These are phyloP conservation scores for Malthinus flaveolus DNA, from an alignment of 2,888 invertebrate species.

Conservation along the genomic window DNA sequence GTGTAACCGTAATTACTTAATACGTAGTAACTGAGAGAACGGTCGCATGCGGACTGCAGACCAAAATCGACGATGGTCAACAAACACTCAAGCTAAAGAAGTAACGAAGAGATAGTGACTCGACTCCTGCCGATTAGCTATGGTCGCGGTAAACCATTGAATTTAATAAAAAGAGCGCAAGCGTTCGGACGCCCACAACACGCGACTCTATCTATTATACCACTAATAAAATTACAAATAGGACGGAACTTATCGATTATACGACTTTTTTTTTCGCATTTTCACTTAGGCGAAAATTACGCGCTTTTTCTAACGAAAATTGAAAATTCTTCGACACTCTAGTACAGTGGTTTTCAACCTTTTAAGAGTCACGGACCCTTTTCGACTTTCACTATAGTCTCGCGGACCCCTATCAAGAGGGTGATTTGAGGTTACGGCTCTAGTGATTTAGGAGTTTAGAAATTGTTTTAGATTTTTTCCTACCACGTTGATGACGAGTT, in stretches of 20 bases:
- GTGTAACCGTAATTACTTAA: slow-evolving; percentile 42
- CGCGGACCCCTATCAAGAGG: no score
- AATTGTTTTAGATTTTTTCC: no score
- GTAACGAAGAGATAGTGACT: slow-evolving; percentile 39
- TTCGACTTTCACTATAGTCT: no score
- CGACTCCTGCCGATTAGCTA: slow-evolving; percentile 40
- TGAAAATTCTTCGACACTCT: no score
- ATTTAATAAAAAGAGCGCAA: slow-evolving; percentile 41
- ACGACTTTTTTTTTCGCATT: background rate
- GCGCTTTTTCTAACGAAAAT: background rate
- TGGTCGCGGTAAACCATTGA: slow-evolving; percentile 32
- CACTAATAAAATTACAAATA: slow-evolving; percentile 34
- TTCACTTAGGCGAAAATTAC: no score
- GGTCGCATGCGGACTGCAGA: slow-evolving; percentile 50
- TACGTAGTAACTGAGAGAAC: slow-evolving; percentile 47
- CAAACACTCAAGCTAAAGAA: slow-evolving; percentile 34
- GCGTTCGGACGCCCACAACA: slow-evolving; percentile 51
- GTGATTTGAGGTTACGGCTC: no score
- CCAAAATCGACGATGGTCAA: slow-evolving; percentile 26
- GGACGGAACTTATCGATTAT: slow-evolving; percentile 22
- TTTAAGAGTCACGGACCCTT: no score
- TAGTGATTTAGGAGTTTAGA: no score
- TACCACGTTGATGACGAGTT: no score
- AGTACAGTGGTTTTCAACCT: no score
- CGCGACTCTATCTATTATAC: slow-evolving; percentile 35